These are phyloP conservation scores for Mormyrops boulengeri DNA, from an alignment of 2,797 vertebrate species.

Conservation along the genomic window DNA sequence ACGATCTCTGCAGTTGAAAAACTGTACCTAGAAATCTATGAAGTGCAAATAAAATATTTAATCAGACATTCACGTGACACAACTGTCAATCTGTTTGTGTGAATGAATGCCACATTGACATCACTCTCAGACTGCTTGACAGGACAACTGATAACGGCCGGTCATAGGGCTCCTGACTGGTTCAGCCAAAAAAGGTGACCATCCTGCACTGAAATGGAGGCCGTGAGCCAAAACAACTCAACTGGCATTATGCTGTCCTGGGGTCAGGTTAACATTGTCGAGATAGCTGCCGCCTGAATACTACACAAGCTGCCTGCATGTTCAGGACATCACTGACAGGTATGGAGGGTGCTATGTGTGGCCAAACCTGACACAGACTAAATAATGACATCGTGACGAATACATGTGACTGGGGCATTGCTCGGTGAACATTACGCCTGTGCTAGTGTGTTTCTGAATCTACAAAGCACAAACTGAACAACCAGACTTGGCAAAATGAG, in stretches of 20 bases:
- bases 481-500: not conserved
- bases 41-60: conserved; percentile 32
- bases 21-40: conserved; percentile 76
- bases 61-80: conserved; percentile 23
- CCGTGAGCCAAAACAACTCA: not conserved
- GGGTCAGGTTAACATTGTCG: not conserved
- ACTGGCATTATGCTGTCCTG: not conserved
- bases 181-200: not conserved
- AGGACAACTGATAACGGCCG: not conserved
- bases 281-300: not conserved
- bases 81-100: not conserved
- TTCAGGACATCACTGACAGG: not conserved
- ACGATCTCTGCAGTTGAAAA: conserved; percentile 72
- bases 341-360: not conserved
- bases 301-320: not conserved
- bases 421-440: not conserved
- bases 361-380: not conserved
- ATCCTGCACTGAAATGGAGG: not conserved
- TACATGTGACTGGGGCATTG: not conserved
- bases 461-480: not conserved
- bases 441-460: not conserved
- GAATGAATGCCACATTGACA: not conserved
- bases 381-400: not conserved
- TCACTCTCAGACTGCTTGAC: not conserved
- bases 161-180: not conserved